Base-by-base conservation (phyloP, 2,888 invertebrate species). In the Eupithecia vulgata region DNA sequence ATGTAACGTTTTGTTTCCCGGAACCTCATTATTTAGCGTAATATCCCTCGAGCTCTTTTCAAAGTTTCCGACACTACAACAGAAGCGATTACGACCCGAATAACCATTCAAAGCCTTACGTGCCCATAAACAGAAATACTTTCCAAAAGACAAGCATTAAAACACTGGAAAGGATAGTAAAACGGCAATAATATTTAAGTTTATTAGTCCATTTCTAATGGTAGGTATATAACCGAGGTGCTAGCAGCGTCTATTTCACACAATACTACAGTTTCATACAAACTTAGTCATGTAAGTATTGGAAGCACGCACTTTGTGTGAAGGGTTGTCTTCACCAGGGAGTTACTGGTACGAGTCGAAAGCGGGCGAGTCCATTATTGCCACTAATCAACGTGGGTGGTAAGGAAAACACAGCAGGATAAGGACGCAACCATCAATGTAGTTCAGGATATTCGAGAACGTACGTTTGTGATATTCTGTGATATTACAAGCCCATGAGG, bases 191-290 rank as follows among this genome's bases (percentile, higher is more conserved):
- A 78, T 80, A 80, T 80, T 80, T 75, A 79, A 79, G 80, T 80
- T 80, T 79, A 80, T 80, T 80, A 80, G 79, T 77, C 77, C 78
- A 76, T 79, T 79, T 73, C 76, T 76, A 75, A 80, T 78, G 79
- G 79, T 79, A 80, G 79, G 79, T 79, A 80, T 79, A 80, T 73
- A 76, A 73, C 76, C 75, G 74, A 81, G 83, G 83, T 82, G 85
- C 82, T 85, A 81, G 81, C 79, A 76, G 81, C 84, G 82, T 88
- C 86, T 89, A 85, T 89, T 90, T 87, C 86, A 87, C 88, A 87
- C 88, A 85, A 83, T 83, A 76, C 83, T 82, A 83, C 81, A 82
- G 82, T 83, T 83, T 82, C 80, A 81, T 83, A 80, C 83, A 81
- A 82, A 82, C 85, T 83, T 81, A 83, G 80, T 81, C 82, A 80